These are phyloP conservation scores for Zaprionus tsacasi DNA, from an alignment of 1,140 invertebrate species.

Conservation along the genomic window DNA sequence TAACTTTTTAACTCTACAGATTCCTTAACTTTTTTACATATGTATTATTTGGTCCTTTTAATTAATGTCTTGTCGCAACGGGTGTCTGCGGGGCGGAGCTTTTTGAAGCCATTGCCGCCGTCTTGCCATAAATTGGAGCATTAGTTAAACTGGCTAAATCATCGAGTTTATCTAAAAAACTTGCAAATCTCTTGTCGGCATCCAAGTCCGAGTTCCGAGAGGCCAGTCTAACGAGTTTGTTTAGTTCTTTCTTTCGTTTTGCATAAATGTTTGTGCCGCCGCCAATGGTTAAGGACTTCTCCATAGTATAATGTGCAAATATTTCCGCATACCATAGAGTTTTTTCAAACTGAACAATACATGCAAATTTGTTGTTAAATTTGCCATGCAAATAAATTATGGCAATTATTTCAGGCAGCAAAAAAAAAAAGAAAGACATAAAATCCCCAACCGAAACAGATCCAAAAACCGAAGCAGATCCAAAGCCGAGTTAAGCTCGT, in stretches of 20 bases:
- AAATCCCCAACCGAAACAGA: background rate
- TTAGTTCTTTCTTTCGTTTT: conserved; percentile 65
- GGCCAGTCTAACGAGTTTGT: conserved; percentile 62
- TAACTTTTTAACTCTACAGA: background rate
- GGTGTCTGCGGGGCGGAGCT: conserved; percentile 35
- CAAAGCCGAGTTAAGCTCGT: conserved; percentile 45
- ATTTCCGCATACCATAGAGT: conserved; percentile 67
- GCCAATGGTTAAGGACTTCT: conserved; percentile 45
- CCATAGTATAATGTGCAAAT: conserved; percentile 30
- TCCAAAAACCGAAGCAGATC: conserved; percentile 7
- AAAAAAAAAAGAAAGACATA: conserved; percentile 23
- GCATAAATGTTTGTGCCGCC: conserved; percentile 69
- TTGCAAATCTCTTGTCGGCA: conserved; percentile 40
- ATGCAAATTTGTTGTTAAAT: conserved; percentile 68
- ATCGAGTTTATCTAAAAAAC: conserved; percentile 57
- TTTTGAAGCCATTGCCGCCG: conserved; percentile 50
- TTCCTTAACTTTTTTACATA: background rate
- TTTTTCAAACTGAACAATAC: conserved; percentile 48
- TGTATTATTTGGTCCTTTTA: conserved; percentile 25
- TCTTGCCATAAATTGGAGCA: conserved; percentile 72
- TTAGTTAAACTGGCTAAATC: conserved; percentile 66
- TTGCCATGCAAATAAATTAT: conserved; percentile 72
- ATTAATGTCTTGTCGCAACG: conserved; percentile 35
- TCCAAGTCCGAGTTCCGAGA: background rate
- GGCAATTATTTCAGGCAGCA: conserved; percentile 65